phyloP scores from a whole-genome alignment of 2,797 vertebrate genomes.

The Buphagus erythrorhynchus region DNA sequence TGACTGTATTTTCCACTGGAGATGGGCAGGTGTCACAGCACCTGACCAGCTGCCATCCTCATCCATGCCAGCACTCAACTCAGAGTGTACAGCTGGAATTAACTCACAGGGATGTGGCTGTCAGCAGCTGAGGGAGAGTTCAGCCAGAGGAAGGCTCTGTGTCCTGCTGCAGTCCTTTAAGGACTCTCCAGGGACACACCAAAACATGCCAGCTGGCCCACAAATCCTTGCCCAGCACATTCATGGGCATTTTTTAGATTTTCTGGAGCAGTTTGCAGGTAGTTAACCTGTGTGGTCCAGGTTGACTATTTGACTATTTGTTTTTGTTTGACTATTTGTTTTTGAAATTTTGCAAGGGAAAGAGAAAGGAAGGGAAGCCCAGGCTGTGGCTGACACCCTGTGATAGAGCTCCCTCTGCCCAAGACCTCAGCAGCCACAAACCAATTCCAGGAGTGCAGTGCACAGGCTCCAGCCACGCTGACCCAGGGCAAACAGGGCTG shows the following conservation, averaged over 20 bases:
- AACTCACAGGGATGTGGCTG: not conserved
- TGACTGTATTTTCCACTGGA: not conserved
- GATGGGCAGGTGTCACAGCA: not conserved
- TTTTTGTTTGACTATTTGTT: not conserved
- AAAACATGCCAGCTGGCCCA: not conserved
- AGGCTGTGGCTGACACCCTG: not conserved
- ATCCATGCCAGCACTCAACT: not conserved
- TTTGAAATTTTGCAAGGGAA: not conserved
- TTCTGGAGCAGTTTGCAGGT: not conserved
- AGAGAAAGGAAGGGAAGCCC: not conserved
- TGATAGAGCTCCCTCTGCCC: not conserved
- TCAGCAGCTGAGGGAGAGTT: not conserved
- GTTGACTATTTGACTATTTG: not conserved
- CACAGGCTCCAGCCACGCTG: not conserved
- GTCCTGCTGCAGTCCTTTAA: not conserved
- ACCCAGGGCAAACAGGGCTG: not conserved
- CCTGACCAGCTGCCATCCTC: not conserved
- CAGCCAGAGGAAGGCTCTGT: not conserved
- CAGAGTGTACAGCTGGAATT: not conserved
- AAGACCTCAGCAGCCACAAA: constrained; percentile 18
- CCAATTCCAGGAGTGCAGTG: not conserved
- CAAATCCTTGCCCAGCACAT: not conserved
- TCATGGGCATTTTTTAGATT: not conserved
- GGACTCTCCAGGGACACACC: not conserved
- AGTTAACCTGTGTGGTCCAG: not conserved